phyloP scores from a whole-genome alignment of 2,888 invertebrate species.

The Clanis bilineata region DNA sequence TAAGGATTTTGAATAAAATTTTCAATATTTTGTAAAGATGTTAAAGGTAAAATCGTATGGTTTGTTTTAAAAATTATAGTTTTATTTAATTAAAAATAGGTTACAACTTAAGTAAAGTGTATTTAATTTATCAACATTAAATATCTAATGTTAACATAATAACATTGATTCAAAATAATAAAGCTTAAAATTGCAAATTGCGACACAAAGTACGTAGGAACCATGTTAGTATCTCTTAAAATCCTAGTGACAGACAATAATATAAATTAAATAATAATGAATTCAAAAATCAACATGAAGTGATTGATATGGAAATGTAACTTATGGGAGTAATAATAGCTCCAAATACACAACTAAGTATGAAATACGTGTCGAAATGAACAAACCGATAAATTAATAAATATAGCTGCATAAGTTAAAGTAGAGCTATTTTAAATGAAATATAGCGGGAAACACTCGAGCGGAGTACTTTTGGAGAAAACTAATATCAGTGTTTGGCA shows the following conservation, averaged over 20 bases:
- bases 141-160: no score
- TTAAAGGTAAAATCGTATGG: no score
- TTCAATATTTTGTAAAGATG: neutral
- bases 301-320: neutral
- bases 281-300: neutral
- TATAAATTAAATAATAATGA: neutral
- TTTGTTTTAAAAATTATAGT: no score
- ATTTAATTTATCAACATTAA: no score
- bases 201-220: no score
- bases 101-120: no score
- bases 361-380: conserved; percentile 3
- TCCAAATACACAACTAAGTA: neutral
- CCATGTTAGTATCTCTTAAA: no score
- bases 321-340: neutral
- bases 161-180: no score
- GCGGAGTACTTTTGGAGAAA: conserved; percentile 67
- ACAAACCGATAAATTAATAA: conserved; percentile 27
- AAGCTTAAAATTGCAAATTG: no score
- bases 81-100: no score
- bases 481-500: conserved; percentile 78
- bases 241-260: no score
- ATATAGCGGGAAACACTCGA: conserved; percentile 71
- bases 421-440: conserved; percentile 39
- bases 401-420: conserved; percentile 33
- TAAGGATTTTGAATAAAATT: conserved; percentile 23